These are phyloP conservation scores for Hydrolagus colliei DNA, from an alignment of 2,797 vertebrate genomes.

Conservation along the genomic window DNA sequence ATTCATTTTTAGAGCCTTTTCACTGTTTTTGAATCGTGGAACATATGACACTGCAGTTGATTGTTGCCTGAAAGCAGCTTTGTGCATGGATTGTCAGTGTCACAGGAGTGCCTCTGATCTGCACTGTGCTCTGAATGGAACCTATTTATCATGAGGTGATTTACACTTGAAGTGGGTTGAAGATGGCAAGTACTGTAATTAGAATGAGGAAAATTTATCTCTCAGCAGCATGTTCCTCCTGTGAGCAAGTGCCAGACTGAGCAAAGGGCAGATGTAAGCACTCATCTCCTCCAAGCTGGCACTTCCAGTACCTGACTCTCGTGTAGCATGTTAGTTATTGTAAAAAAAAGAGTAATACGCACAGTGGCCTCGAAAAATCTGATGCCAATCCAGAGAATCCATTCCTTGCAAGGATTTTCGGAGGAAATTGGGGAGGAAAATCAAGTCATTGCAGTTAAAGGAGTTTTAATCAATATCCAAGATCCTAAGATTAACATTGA, in stretches of 20 bases:
- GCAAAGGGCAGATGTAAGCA: slow-evolving; percentile 47
- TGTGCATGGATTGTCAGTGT: slow-evolving; percentile 50
- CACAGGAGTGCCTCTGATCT: slow-evolving; percentile 50
- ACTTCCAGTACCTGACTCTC: slow-evolving; percentile 42
- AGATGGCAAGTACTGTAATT: slow-evolving; percentile 55
- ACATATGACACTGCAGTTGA: slow-evolving; percentile 33
- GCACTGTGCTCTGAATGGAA: slow-evolving; percentile 49
- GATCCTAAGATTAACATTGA: not conserved
- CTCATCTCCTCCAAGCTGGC: slow-evolving; percentile 42
- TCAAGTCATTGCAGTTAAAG: not conserved
- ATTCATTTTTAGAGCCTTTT: not conserved
- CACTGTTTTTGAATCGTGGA: slow-evolving; percentile 9
- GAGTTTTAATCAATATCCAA: not conserved
- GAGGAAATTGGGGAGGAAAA: not conserved
- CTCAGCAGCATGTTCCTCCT: slow-evolving; percentile 47
- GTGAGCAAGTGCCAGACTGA: slow-evolving; percentile 44
- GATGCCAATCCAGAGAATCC: not conserved
- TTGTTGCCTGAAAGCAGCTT: slow-evolving; percentile 42
- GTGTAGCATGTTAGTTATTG: slow-evolving; percentile 38
- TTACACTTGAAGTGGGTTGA: slow-evolving; percentile 50
- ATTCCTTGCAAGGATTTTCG: not conserved
- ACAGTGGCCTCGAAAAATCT: not conserved
- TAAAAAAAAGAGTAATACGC: slow-evolving; percentile 47
- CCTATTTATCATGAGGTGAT: slow-evolving; percentile 54
- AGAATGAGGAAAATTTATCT: slow-evolving; percentile 57